A percentile compares a stretch with the other conserved stretches of the same genome.
Evolutionary conservation across 2,888 invertebrate species (phyloP).

Genomic region (Marasmarcha lunaedactyla): DNA sequence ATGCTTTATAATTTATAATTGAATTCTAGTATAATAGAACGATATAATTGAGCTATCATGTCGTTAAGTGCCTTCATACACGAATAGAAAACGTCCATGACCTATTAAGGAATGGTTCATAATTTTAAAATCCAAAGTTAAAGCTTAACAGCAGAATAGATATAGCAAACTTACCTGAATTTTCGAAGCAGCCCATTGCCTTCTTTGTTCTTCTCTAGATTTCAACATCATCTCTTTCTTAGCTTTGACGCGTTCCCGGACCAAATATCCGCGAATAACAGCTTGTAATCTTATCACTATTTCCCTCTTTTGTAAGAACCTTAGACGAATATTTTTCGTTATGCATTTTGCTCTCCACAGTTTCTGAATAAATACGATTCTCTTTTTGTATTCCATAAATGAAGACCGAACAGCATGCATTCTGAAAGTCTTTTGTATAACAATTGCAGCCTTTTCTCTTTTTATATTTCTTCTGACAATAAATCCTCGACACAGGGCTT

Average conservation of each 20-base stretch:
- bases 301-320: conserved; percentile 35
- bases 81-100: too few relatives aligned
- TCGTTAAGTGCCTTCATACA: too few relatives aligned
- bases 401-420: conserved; percentile 32
- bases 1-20: too few relatives aligned
- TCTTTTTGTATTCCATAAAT: conserved; percentile 29
- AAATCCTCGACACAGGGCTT: conserved; percentile 30
- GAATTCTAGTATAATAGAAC: too few relatives aligned
- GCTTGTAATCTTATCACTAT: conserved; percentile 47
- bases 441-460: conserved; percentile 30
- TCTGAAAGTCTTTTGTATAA: conserved; percentile 42
- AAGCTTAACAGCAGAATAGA: too few relatives aligned
- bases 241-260: conserved; percentile 50
- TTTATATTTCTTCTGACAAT: conserved; percentile 29
- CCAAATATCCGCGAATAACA: conserved; percentile 54
- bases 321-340: conserved; percentile 39
- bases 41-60: too few relatives aligned
- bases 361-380: conserved; percentile 39
- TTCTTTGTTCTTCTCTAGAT: conserved; percentile 42
- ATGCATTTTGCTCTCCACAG: conserved; percentile 48
- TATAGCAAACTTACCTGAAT: conserved; percentile 71
- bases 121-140: too few relatives aligned
- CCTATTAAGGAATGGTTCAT: too few relatives aligned
- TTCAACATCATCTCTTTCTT: conserved; percentile 49
- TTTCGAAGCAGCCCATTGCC: conserved; percentile 66